phyloP scores from a whole-genome alignment of 2,113 vertebrate species.

The Myrmecophaga tridactyla region DNA sequence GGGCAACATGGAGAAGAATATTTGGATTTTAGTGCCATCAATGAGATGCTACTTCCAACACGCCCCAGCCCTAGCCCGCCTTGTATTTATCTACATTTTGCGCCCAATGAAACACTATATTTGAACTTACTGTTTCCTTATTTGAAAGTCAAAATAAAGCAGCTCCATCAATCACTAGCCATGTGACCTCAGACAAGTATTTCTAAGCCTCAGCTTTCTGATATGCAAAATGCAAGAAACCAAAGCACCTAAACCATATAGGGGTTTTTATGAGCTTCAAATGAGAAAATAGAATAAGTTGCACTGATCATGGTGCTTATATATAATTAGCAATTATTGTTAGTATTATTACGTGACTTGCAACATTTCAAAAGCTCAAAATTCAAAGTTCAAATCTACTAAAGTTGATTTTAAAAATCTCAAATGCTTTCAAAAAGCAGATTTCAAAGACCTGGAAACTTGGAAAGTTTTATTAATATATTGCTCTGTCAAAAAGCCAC shows the following conservation, averaged over 20 bases:
- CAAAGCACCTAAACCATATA: not conserved
- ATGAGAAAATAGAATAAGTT: not conserved
- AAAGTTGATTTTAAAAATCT: conserved; percentile 9
- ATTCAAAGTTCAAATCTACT: not conserved
- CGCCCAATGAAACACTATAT: not conserved
- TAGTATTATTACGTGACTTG: not conserved
- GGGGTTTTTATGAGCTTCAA: not conserved
- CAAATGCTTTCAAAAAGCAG: conserved; percentile 1
- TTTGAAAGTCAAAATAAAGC: not conserved
- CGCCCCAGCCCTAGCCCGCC: not conserved
- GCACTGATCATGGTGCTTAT: not conserved
- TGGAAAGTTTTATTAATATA: not conserved
- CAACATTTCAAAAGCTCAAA: not conserved
- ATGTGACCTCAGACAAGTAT: not conserved
- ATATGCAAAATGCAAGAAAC: not conserved
- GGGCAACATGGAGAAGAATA: not conserved
- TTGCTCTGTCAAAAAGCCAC: not conserved
- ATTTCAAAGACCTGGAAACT: not conserved
- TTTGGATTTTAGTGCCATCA: too few species aligned
- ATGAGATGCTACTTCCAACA: not conserved
- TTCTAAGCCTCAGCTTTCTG: not conserved
- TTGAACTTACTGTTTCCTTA: not conserved
- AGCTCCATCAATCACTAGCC: not conserved
- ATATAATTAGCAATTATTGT: not conserved
- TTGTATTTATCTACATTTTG: not conserved